These are phyloP conservation scores for Odontesthes bonariensis DNA, from an alignment of 2,113 vertebrate species.

Conservation along the genomic window DNA sequence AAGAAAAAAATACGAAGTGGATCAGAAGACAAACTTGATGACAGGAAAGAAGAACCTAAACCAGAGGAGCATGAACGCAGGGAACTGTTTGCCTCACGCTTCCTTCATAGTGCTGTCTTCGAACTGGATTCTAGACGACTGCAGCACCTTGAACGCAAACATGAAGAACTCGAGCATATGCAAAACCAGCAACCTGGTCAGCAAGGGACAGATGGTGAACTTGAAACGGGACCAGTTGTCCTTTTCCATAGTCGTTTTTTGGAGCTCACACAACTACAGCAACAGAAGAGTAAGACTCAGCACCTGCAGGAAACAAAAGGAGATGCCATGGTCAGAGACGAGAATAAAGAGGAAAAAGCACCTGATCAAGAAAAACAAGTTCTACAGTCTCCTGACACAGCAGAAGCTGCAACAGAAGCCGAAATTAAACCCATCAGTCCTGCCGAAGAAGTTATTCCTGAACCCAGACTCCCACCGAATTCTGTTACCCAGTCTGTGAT, in stretches of 20 bases:
- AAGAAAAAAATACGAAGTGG: conserved; percentile 97
- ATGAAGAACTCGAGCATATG: conserved; percentile 89
- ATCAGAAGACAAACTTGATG: conserved; percentile 94
- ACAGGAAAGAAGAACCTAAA: conserved; percentile 96
- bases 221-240: conserved; percentile 89
- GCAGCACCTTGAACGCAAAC: conserved; percentile 93
- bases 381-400: conserved; percentile 66
- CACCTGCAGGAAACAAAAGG: conserved; percentile 85
- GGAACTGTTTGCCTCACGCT: conserved; percentile 95
- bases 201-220: conserved; percentile 85
- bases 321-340: conserved; percentile 52
- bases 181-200: conserved; percentile 83
- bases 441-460: conserved; percentile 65
- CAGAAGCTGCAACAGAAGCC: conserved; percentile 57
- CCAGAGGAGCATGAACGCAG: conserved; percentile 94
- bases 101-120: conserved; percentile 97
- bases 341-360: conserved; percentile 78
- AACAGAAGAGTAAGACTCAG: conserved; percentile 90
- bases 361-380: conserved; percentile 81
- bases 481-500: conserved; percentile 35
- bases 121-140: conserved; percentile 95
- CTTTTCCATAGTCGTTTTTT: conserved; percentile 96
- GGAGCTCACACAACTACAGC: conserved; percentile 88
- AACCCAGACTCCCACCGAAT: conserved; percentile 62
- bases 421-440: conserved; percentile 79